Base-by-base conservation (phyloP, 2,888 invertebrate genomes). In the Prosopocoilus inquinatus region DNA sequence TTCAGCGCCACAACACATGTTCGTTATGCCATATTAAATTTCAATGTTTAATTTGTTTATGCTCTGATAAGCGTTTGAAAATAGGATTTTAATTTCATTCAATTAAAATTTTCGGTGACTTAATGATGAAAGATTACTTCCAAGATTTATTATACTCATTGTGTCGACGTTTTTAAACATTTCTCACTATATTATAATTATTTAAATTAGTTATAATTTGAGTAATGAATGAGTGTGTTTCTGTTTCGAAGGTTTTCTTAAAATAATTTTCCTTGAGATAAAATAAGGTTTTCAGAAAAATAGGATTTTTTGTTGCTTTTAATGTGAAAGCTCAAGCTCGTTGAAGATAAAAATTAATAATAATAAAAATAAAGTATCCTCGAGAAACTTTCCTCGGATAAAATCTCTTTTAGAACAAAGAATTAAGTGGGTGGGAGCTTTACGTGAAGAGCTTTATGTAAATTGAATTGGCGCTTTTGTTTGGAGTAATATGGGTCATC, bases 401-500 rank as follows among this genome's bases (percentile, higher is more conserved):
- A 56, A 47, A 52, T 52, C 56, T 52, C 35, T 44, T 51, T 44
- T 20, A 51, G 56, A 52, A 56, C 56, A 56, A 56, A 56, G 56
- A 56, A 52, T 56, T 56, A 56, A 56, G 48, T 52, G 52, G 47
- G n/a, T n/a, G n/a, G 51, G 33, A 39, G 52, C 35, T 47, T 47
- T 36, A 38, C 52, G 46, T 33, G 35, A 34, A 48, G 43, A 36
- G 49, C 45, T 56, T 55, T 56, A 56, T 56, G 56, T 56, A 52
- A 56, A 56, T 52, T 44, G 39, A 41, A 16, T 9, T 15, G 32
- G 35, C 43, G 52, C 56, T 56, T 43, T 51, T 51, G 52, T 51
- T 36, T 56, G 28, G 51, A 32, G 52, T 56, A 52, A 56, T 56
- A 48, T 56, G 56, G 56, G 52, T 56, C 56, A 56, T 52, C 51